These are phyloP conservation scores for Xerus inauris DNA, from an alignment of 2,113 vertebrate genomes.

Conservation along the genomic window DNA sequence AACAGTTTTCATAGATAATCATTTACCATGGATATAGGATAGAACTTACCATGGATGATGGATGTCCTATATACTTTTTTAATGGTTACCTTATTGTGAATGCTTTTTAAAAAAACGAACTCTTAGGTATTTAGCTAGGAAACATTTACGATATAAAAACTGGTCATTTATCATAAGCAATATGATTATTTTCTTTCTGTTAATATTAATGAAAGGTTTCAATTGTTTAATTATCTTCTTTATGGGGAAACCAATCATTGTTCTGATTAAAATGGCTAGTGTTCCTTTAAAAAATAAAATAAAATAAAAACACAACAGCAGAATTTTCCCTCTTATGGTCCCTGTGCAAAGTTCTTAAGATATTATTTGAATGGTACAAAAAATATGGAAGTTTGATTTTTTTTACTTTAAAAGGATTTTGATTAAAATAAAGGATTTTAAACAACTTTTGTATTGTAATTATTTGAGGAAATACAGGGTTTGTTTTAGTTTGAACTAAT, in stretches of 20 bases:
- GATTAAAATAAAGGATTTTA: neutral
- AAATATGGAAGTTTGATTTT: neutral
- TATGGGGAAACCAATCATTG: neutral
- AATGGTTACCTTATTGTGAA: neutral
- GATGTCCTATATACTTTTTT: neutral
- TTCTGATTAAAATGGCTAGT: neutral
- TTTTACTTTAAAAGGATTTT: conserved; percentile 5
- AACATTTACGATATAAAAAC: neutral
- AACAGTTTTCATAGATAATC: neutral
- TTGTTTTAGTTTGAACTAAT: conserved; percentile 10
- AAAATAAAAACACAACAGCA: too few species aligned
- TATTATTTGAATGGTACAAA: conserved; percentile 5
- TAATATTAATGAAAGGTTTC: neutral
- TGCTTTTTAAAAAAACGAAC: neutral
- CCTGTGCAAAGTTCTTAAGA: neutral
- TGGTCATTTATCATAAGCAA: neutral
- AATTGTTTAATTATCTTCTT: neutral
- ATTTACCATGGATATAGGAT: neutral
- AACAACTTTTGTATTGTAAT: conserved; percentile 15
- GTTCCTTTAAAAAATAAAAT: too few species aligned
- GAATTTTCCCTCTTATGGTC: neutral
- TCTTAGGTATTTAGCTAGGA: neutral
- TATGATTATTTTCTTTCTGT: neutral
- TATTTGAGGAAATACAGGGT: neutral
- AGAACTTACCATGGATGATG: neutral